Percentiles rank a stretch among this genome's conserved stretches.
These are phyloP conservation scores for Limnephilus auricula DNA, from an alignment of 2,888 invertebrate genomes.

Conservation along the genomic window DNA sequence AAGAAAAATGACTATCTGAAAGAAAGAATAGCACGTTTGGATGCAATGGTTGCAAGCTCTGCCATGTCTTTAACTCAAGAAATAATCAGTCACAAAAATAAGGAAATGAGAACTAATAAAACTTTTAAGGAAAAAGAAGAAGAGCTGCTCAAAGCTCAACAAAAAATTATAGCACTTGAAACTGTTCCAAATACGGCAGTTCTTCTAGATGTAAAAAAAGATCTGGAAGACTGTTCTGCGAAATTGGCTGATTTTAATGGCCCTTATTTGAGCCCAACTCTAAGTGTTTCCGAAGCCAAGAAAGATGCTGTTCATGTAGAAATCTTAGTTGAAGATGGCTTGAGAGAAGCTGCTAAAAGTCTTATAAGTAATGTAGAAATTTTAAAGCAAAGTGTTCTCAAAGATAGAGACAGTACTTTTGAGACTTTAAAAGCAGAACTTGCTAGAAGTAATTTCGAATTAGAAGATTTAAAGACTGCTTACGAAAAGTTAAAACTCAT, in stretches of 20 bases:
- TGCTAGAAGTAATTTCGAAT: background rate
- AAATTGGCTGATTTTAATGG: slow-evolving; percentile 26
- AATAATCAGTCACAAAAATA: slow-evolving; percentile 67
- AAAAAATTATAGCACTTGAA: slow-evolving; percentile 66
- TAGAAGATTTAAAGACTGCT: background rate
- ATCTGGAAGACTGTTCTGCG: background rate
- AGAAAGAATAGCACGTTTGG: slow-evolving; percentile 49
- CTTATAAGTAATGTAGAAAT: slow-evolving; percentile 24
- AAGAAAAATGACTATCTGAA: slow-evolving; percentile 67
- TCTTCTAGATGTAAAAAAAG: background rate
- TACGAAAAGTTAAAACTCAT: background rate
- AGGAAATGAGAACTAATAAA: slow-evolving; percentile 69
- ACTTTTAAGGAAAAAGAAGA: slow-evolving; percentile 68
- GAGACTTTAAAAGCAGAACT: slow-evolving; percentile 18
- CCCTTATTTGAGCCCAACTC: background rate
- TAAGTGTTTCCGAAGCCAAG: background rate
- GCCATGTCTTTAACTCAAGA: background rate
- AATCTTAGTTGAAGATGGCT: background rate
- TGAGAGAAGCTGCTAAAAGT: background rate
- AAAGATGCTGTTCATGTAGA: background rate
- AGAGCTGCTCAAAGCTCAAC: slow-evolving; percentile 67
- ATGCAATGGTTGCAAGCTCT: slow-evolving; percentile 13
- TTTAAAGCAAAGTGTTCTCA: background rate
- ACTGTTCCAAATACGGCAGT: slow-evolving; percentile 63
- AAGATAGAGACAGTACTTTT: background rate